These are phyloP conservation scores for Ariopsis seemanni DNA, from an alignment of 2,113 vertebrate genomes.

Conservation along the genomic window DNA sequence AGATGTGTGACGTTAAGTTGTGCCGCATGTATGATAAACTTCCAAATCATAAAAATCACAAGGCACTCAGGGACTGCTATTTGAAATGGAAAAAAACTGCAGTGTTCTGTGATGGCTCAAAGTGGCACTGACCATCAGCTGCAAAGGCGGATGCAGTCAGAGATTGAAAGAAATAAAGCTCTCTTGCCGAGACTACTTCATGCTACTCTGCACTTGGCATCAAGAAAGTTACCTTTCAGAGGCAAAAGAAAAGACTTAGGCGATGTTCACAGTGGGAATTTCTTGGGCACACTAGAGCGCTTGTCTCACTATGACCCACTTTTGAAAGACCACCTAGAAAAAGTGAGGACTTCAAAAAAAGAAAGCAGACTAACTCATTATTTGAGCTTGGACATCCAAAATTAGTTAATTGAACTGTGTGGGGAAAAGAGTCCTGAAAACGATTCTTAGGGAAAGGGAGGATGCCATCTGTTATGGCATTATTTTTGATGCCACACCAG, in stretches of 20 bases:
- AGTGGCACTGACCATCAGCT: no score
- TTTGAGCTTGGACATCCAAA: conserved; percentile 28
- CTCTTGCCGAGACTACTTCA: no score
- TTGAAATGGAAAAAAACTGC: no score
- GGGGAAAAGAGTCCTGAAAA: conserved; percentile 34
- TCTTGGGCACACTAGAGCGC: not conserved
- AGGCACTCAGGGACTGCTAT: no score
- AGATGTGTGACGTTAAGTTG: no score
- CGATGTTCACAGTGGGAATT: conserved; percentile 41
- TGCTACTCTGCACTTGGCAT: conserved; percentile 2
- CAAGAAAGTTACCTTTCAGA: conserved; percentile 43
- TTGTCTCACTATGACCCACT: conserved; percentile 32
- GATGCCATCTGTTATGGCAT: not conserved
- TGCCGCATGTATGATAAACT: no score
- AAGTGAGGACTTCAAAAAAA: conserved; percentile 37
- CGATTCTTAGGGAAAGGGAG: not conserved
- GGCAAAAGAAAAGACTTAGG: not conserved
- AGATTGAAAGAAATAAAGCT: no score
- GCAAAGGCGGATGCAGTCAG: no score
- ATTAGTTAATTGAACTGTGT: conserved; percentile 40
- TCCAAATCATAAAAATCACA: no score
- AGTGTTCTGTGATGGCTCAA: no score
- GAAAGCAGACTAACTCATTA: conserved; percentile 36
- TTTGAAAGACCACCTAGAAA: conserved; percentile 42
- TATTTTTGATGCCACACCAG: no score